Conservation (phyloP, 1,140 invertebrate species). For the Neodiprion virginianus region DNA sequence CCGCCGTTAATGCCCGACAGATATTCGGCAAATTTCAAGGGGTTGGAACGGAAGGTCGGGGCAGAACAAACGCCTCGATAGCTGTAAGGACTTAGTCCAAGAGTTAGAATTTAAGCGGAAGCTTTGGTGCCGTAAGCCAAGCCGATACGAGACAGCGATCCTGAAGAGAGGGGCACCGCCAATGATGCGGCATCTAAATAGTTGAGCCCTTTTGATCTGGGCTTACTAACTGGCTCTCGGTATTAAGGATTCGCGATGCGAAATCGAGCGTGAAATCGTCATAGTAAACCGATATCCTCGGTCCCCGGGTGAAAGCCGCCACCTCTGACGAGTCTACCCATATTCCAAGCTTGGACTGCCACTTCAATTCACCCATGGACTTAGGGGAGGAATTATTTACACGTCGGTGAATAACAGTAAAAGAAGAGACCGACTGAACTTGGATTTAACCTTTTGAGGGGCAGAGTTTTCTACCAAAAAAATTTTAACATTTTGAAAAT, state of each 20-base stretch:
- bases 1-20: too few species aligned
- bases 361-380: too few species aligned
- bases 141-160: not conserved
- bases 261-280: not conserved
- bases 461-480: too few species aligned
- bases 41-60: too few species aligned
- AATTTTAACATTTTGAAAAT: too few species aligned
- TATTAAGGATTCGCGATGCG: not conserved
- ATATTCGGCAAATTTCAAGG: too few species aligned
- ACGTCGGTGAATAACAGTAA: too few species aligned
- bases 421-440: too few species aligned
- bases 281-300: not conserved
- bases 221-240: not conserved
- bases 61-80: too few species aligned
- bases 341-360: not conserved
- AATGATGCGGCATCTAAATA: constrained; percentile 5
- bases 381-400: too few species aligned
- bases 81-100: too few species aligned
- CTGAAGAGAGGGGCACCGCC: not conserved
- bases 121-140: not conserved
- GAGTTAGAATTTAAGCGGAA: not conserved
- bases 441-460: too few species aligned
- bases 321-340: not conserved
- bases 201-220: not conserved
- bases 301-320: not conserved